A percentile compares a stretch with the other conserved stretches of the same genome.
These are phyloP conservation scores for Aptenodytes patagonicus DNA, from an alignment of 2,113 vertebrate species.

Conservation along the genomic window DNA sequence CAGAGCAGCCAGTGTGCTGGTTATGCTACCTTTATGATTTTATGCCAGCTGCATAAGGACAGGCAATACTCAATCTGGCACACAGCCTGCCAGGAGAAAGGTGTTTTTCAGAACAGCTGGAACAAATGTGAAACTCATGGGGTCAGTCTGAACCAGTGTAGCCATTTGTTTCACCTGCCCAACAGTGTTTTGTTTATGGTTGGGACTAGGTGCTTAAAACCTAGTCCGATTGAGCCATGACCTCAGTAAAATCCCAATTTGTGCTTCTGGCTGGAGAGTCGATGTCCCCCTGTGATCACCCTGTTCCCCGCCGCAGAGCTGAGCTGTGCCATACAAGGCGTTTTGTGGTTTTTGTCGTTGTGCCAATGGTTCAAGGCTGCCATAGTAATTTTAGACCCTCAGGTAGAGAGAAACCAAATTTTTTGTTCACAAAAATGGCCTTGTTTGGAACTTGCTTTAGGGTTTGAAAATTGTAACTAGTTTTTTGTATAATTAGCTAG, in stretches of 20 bases:
- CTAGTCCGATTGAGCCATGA: not conserved
- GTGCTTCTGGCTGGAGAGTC: not conserved
- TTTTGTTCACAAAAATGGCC: not conserved
- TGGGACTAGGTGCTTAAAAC: not conserved
- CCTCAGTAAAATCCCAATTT: not conserved
- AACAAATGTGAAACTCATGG: not conserved
- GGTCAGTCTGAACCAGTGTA: not conserved
- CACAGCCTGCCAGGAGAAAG: not conserved
- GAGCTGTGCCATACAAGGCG: not conserved
- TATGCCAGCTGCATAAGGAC: not conserved
- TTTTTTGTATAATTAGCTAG: not conserved
- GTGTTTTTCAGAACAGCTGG: not conserved
- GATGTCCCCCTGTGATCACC: rapidly evolving
- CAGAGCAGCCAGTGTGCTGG: not conserved
- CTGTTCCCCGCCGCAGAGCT: not conserved
- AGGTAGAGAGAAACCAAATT: not conserved
- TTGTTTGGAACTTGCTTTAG: not conserved
- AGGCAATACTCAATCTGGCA: not conserved
- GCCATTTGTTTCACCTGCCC: not conserved
- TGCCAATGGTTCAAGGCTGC: not conserved
- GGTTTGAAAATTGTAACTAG: not conserved
- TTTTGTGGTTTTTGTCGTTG: not conserved
- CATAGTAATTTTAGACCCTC: not conserved
- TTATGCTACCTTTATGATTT: not conserved
- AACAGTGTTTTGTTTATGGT: not conserved